These are phyloP conservation scores for Actenoides hombroni DNA, from an alignment of 2,113 vertebrate genomes.

Conservation along the genomic window DNA sequence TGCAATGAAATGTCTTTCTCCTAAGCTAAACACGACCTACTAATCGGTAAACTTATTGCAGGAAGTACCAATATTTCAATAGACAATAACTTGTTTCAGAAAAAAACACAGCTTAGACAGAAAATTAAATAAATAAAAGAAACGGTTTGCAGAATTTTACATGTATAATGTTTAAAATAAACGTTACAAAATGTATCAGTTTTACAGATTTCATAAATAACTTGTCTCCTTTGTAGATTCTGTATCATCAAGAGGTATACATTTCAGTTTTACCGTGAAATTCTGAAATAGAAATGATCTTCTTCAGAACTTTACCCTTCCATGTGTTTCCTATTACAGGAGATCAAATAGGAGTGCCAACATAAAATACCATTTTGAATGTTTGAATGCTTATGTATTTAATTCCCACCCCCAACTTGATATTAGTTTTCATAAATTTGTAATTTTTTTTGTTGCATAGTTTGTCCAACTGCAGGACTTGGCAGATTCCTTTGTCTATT, in stretches of 20 bases:
- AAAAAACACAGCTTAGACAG: neutral
- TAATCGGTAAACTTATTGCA: neutral
- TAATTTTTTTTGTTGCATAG: neutral
- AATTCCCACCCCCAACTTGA: neutral
- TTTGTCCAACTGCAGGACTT: neutral
- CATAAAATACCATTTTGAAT: neutral
- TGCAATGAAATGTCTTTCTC: neutral
- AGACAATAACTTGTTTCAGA: neutral
- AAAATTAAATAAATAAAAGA: neutral
- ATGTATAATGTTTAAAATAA: neutral
- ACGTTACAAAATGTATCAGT: neutral
- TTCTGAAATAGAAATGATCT: neutral
- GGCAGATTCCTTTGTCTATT: neutral
- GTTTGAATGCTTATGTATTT: neutral
- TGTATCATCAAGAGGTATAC: neutral
- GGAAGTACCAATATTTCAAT: neutral
- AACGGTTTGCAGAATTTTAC: neutral
- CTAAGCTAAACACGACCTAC: neutral
- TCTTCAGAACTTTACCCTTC: neutral
- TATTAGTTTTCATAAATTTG: fast-evolving
- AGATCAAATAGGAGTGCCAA: neutral
- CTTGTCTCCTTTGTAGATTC: neutral
- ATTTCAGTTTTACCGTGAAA: neutral
- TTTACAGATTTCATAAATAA: neutral
- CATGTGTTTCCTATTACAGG: neutral